These are phyloP conservation scores for Mormyrops boulengeri DNA, from an alignment of 2,797 vertebrate species.

Conservation along the genomic window DNA sequence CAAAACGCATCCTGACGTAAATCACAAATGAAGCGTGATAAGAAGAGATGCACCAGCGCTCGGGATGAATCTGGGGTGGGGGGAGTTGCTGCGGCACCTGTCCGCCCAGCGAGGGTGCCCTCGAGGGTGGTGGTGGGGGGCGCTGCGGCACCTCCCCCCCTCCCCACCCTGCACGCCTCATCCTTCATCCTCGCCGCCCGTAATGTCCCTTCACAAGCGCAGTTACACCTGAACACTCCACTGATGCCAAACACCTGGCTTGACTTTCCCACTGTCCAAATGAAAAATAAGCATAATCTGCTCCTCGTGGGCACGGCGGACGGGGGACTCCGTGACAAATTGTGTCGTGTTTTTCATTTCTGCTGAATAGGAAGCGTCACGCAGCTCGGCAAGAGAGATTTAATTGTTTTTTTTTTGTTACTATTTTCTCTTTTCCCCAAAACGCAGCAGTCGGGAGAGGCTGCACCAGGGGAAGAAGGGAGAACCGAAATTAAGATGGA, in stretches of 20 bases:
- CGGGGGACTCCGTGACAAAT: slow-evolving; percentile 99
- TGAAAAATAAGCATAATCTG: slow-evolving; percentile 99
- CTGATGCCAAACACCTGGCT: slow-evolving; percentile 99
- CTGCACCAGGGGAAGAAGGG: slow-evolving; percentile 18
- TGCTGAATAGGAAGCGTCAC: slow-evolving; percentile 77
- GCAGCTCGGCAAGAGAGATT: slow-evolving; percentile 64
- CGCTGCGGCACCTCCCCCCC: slow-evolving; percentile 56
- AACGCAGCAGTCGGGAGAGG: slow-evolving; percentile 9
- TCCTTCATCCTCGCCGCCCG: slow-evolving; percentile 94
- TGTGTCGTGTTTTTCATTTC: slow-evolving; percentile 56
- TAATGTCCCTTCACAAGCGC: slow-evolving; percentile 95
- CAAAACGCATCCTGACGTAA: neutral
- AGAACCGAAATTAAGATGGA: slow-evolving; percentile 1
- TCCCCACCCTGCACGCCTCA: slow-evolving; percentile 87
- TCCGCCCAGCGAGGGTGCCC: slow-evolving; percentile 75
- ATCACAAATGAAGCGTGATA: neutral
- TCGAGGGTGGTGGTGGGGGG: slow-evolving; percentile 81
- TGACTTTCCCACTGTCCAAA: slow-evolving; percentile 97
- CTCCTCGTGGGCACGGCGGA: slow-evolving; percentile 97
- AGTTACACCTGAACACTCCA: slow-evolving; percentile 99
- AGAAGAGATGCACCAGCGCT: neutral
- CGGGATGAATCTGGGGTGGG: neutral
- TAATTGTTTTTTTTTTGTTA: slow-evolving; percentile 8
- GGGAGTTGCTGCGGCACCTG: slow-evolving; percentile 51
- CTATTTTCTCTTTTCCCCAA: neutral